phyloP scores from a whole-genome alignment of 2,888 invertebrate genomes.

The Sceliomorpha sp. region DNA sequence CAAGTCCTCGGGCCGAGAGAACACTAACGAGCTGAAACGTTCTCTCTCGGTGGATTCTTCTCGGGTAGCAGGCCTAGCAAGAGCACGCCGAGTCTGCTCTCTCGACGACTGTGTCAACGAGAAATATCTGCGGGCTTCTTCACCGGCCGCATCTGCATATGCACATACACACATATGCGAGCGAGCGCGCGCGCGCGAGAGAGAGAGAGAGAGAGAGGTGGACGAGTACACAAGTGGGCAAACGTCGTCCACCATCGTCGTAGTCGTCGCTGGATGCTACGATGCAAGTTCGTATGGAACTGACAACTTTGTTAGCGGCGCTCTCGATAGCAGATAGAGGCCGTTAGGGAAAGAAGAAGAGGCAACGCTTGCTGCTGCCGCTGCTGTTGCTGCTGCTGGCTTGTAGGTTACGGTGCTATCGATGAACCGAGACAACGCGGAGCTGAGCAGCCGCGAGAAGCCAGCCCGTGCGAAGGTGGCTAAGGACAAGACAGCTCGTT shows the following conservation, averaged over 20 bases:
- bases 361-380: not conserved
- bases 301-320: conserved; percentile 73
- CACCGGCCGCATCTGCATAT: conserved; percentile 61
- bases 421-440: conserved; percentile 52
- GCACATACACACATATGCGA: conserved; percentile 26
- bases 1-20: conserved; percentile 56
- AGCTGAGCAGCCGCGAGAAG: too few relatives aligned
- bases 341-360: conserved; percentile 36
- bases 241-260: too few relatives aligned
- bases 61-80: too few relatives aligned
- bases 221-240: too few relatives aligned
- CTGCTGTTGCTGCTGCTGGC: too few relatives aligned
- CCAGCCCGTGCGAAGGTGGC: too few relatives aligned
- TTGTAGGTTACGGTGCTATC: conserved; percentile 60
- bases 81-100: conserved; percentile 39
- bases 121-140: conserved; percentile 64
- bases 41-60: too few relatives aligned
- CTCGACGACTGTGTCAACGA: conserved; percentile 64
- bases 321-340: conserved; percentile 61
- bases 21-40: conserved; percentile 66
- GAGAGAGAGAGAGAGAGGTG: conserved; percentile 1
- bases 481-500: too few relatives aligned
- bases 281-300: conserved; percentile 25
- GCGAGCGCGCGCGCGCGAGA: conserved; percentile 23
- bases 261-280: not conserved